A percentile compares a stretch with the other conserved stretches of the same genome.
These are phyloP conservation scores for Drosophila sp. DNA, from an alignment of 1,140 invertebrate genomes.

Conservation along the genomic window DNA sequence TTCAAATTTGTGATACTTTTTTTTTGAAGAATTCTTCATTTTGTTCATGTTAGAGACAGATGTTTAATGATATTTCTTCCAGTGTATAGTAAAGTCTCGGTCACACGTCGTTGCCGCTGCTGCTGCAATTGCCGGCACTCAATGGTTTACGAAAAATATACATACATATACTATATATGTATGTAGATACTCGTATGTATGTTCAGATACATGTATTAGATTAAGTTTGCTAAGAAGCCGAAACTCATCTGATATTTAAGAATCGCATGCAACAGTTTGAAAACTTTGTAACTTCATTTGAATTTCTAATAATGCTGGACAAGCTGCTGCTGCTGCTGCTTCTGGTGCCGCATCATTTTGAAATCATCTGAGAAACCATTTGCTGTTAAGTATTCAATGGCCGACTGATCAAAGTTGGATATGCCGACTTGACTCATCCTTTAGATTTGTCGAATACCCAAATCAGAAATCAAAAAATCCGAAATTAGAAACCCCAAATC, in stretches of 20 bases:
- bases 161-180: not conserved
- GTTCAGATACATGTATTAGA: not conserved
- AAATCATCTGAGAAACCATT: slow-evolving; percentile 9
- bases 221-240: not conserved
- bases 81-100: not conserved
- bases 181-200: not conserved
- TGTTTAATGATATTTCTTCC: not conserved
- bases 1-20: no score
- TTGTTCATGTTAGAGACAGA: no score
- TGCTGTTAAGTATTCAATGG: not conserved
- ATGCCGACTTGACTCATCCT: slow-evolving; percentile 54
- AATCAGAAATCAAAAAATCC: not conserved
- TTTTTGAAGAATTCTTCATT: no score
- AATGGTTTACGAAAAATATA: slow-evolving; percentile 2
- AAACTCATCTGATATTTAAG: slow-evolving; percentile 8
- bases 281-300: slow-evolving; percentile 5
- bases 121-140: slow-evolving; percentile 8
- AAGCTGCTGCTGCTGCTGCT: not conserved
- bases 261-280: slow-evolving; percentile 9
- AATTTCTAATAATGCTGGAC: slow-evolving; percentile 7
- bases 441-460: slow-evolving; percentile 5
- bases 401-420: slow-evolving; percentile 39
- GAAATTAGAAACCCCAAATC: not conserved
- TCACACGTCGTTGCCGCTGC: slow-evolving; percentile 6
- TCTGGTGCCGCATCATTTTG: not conserved